Evolutionary conservation across 2,888 invertebrate genomes (phyloP).

Genomic region (Dynastes grantii): DNA sequence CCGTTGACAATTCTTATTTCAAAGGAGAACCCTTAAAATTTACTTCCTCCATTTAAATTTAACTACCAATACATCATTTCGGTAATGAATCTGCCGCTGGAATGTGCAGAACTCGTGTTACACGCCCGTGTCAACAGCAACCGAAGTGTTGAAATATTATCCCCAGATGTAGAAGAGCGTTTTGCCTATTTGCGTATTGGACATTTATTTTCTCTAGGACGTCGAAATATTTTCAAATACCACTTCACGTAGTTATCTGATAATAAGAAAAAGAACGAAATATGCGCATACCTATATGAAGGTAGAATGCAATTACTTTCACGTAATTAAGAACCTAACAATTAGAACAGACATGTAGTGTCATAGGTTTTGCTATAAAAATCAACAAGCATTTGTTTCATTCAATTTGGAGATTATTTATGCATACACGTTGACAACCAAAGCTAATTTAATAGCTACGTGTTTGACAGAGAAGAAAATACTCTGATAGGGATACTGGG

Average conservation of each 20-base stretch:
- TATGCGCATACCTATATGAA: background rate
- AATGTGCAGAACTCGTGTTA: conserved; percentile 46
- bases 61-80: conserved; percentile 31
- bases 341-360: background rate
- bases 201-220: background rate
- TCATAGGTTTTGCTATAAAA: too few relatives aligned
- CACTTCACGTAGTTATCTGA: background rate
- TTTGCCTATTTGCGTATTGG: conserved; percentile 33
- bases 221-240: background rate
- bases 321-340: background rate
- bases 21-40: background rate
- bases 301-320: background rate
- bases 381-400: background rate
- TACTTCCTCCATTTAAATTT: conserved; percentile 30
- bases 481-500: too few relatives aligned
- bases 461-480: too few relatives aligned
- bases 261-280: background rate
- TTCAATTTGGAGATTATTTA: too few relatives aligned
- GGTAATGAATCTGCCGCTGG: conserved; percentile 31
- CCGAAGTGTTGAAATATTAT: conserved; percentile 44
- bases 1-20: background rate
- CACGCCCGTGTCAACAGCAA: conserved; percentile 45
- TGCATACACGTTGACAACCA: too few relatives aligned
- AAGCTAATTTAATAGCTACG: too few relatives aligned
- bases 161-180: conserved; percentile 35